These are phyloP conservation scores for Drosophila bunnanda DNA, from an alignment of 2,888 invertebrate genomes.

Conservation along the genomic window DNA sequence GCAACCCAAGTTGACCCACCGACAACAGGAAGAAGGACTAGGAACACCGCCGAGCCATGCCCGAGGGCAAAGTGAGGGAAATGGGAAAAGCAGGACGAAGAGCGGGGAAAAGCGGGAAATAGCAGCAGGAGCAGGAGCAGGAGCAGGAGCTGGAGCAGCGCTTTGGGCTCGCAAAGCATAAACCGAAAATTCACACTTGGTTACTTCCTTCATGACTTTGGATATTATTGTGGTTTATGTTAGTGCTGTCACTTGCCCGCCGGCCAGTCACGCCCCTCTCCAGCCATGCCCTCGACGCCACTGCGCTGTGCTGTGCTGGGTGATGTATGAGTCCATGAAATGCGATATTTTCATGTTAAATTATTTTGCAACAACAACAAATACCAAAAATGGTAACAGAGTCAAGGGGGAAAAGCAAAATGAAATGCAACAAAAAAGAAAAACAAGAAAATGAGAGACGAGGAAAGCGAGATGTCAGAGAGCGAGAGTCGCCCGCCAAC, in stretches of 20 bases:
- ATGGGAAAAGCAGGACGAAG: not conserved
- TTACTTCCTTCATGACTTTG: conserved; percentile 80
- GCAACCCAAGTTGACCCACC: conserved; percentile 30
- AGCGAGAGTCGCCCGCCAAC: conserved; percentile 35
- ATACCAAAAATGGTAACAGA: not conserved
- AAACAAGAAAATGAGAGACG: not conserved
- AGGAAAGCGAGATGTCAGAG: conserved; percentile 27
- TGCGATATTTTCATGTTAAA: conserved; percentile 80
- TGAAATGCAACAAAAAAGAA: not conserved
- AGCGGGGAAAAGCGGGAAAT: not conserved
- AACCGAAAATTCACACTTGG: conserved; percentile 79
- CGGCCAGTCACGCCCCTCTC: conserved; percentile 35
- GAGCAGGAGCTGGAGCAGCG: conserved; percentile 30
- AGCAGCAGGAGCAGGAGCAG: conserved; percentile 1
- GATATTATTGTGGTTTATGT: conserved; percentile 80
- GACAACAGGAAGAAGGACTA: conserved; percentile 24
- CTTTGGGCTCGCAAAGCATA: conserved; percentile 68
- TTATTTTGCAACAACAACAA: conserved; percentile 55
- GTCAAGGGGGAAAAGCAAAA: not conserved
- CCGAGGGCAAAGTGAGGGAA: conserved; percentile 22
- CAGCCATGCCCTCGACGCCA: not conserved
- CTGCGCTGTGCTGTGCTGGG: conserved; percentile 43
- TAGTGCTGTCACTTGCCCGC: conserved; percentile 74
- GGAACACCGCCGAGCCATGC: conserved; percentile 21
- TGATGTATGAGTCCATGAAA: conserved; percentile 79